These are phyloP conservation scores for Diorhabda sublineata DNA, from an alignment of 1,140 invertebrate genomes.

Conservation along the genomic window DNA sequence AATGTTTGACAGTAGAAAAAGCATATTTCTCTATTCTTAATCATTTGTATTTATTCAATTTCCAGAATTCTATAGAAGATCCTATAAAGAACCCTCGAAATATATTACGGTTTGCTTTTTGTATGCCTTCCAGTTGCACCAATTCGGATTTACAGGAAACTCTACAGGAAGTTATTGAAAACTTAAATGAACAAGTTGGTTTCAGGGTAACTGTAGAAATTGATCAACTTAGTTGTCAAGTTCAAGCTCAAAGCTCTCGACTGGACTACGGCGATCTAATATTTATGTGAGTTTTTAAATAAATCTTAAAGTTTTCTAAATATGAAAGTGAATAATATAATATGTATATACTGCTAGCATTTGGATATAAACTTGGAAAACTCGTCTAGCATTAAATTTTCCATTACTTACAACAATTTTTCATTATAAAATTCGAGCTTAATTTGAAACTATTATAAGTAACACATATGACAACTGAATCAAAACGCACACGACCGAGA, in stretches of 20 bases:
- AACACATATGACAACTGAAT: too few relatives aligned
- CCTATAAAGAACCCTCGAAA: slow-evolving; percentile 27
- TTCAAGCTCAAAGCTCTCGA: slow-evolving; percentile 43
- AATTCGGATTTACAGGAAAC: slow-evolving; percentile 52
- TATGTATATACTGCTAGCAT: too few relatives aligned
- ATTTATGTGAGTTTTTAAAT: slow-evolving; percentile 52
- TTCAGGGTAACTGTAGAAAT: slow-evolving; percentile 45
- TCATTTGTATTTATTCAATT: background rate
- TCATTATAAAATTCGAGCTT: too few relatives aligned
- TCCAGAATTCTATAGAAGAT: slow-evolving; percentile 27
- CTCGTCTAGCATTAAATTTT: too few relatives aligned
- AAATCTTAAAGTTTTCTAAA: background rate
- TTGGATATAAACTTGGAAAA: too few relatives aligned
- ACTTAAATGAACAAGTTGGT: slow-evolving; percentile 36
- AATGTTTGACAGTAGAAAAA: too few relatives aligned
- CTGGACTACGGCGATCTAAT: slow-evolving; percentile 50
- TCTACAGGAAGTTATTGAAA: slow-evolving; percentile 49
- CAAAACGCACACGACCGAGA: too few relatives aligned
- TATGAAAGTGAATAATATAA: background rate
- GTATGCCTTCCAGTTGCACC: slow-evolving; percentile 57
- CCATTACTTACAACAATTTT: too few relatives aligned
- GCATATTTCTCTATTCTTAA: background rate
- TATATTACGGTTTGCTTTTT: slow-evolving; percentile 59
- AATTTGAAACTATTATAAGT: too few relatives aligned
- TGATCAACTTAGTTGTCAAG: slow-evolving; percentile 51